A percentile compares a stretch with the other conserved stretches of the same genome.
These are phyloP conservation scores for Benthosema pterotum DNA, from an alignment of 2,797 vertebrate species.

Conservation along the genomic window DNA sequence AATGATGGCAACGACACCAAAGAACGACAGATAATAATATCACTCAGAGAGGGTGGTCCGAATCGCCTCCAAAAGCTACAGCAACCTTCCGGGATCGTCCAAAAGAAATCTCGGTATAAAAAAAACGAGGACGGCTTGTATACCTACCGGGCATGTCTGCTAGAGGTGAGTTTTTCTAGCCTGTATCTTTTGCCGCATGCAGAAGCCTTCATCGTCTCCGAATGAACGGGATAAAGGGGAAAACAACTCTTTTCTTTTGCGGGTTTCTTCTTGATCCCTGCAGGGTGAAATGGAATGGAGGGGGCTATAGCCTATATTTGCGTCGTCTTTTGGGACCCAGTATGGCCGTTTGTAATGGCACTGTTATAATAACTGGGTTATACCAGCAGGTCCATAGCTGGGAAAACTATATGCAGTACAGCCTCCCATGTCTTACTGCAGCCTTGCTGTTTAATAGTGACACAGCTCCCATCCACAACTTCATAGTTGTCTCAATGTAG, in stretches of 20 bases:
- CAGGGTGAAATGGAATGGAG: conserved; percentile 27
- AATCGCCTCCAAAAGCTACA: conserved; percentile 15
- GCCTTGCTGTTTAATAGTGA: too few species aligned
- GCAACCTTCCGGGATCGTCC: conserved; percentile 32
- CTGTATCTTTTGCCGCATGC: conserved; percentile 65
- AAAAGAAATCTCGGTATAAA: conserved; percentile 44
- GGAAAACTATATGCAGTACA: conserved; percentile 20
- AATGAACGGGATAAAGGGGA: conserved; percentile 9
- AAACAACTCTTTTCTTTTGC: conserved; percentile 35
- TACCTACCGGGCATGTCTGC: conserved; percentile 82
- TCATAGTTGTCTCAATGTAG: too few species aligned
- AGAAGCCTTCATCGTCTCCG: conserved; percentile 69
- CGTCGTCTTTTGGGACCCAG: conserved; percentile 49
- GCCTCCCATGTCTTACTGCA: too few species aligned
- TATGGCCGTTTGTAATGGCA: conserved; percentile 48
- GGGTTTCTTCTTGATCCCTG: too few species aligned
- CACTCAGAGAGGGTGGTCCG: conserved; percentile 12
- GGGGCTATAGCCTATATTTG: conserved; percentile 39
- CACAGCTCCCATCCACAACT: too few species aligned
- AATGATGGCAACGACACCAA: conserved; percentile 21
- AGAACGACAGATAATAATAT: conserved; percentile 37
- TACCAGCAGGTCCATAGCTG: conserved; percentile 38
- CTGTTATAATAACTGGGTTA: conserved; percentile 63
- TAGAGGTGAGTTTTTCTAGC: conserved; percentile 75
- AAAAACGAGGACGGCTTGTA: conserved; percentile 37